Base-by-base conservation (phyloP, 2,113 vertebrate species). In the Sceloporus tristichus region DNA sequence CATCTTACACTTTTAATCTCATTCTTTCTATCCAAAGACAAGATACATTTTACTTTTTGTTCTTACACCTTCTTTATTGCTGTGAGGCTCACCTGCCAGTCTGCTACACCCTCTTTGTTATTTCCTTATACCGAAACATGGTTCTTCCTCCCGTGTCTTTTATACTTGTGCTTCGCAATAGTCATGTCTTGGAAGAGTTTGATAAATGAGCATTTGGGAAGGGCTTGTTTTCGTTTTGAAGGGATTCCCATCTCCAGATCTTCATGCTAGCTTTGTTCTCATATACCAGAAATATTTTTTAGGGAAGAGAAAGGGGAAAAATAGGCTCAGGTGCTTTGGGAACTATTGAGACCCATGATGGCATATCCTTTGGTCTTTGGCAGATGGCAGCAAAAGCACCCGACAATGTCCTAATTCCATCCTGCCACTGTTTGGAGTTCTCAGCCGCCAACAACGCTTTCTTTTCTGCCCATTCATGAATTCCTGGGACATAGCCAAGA, bases 1-100 rank as follows among this genome's bases (percentile, higher is more conserved):
- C 34, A 90, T 89, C 86, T 87, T 80, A 87, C 79, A 89, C 79
- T 48, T 87, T 83, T 76, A 79, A 88, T 79, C 84, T 87, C 68
- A 18, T 21, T n/a, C 38, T 21, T 68, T 68, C 19, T 42, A n/a
- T 38, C 29, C 29, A 48, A 66, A 56, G 68, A 42, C 3, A 56
- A 79, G 76, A 79, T 25, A 25, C 25, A 27, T 34, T 70, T 29
- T 59, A 14, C 16, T 62, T 62, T 48, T 48, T 48, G 42, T 19
- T 38, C 85, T 56, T n/a, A 54, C 27, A 3, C 79, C 16, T 29
- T 38, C 38, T 73, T 56, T 23, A 38, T 38, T 34, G 25, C 68
- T 29, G 6, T 29, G 42, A 13, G 3, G 56, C n/a, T 62, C 9
- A 1, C 19, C 27, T 48, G 38, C 56, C 40, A 48, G 25, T 23